A percentile compares a stretch with the other conserved stretches of the same genome.
Conservation (phyloP, 1,140 invertebrate species). For the Ceratina calcarata region DNA sequence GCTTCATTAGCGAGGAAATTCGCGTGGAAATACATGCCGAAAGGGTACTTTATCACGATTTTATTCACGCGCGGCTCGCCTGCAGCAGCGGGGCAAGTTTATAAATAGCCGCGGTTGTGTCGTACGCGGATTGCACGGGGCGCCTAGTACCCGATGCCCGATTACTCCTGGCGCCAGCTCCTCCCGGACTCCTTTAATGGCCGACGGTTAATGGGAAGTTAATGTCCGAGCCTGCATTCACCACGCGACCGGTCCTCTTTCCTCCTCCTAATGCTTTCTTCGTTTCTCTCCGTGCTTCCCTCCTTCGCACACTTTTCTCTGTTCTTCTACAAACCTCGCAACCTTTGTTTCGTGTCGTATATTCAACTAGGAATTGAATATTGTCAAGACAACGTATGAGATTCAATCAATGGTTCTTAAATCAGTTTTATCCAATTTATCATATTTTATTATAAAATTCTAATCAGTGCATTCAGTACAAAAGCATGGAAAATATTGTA, state of each 20-base stretch:
- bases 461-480: no score
- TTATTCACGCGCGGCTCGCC: conserved; percentile 23
- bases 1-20: neutral
- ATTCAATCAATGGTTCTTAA: no score
- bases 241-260: conserved; percentile 66
- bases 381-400: no score
- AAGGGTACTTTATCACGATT: conserved; percentile 55
- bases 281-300: conserved; percentile 18
- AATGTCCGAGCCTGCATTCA: conserved; percentile 66
- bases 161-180: conserved; percentile 69
- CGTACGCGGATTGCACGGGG: conserved; percentile 59
- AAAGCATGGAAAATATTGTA: no score
- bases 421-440: no score
- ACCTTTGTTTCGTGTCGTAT: no score
- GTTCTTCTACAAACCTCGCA: neutral
- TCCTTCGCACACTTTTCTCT: conserved; percentile 11
- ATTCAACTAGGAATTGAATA: no score
- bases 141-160: conserved; percentile 65
- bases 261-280: conserved; percentile 50
- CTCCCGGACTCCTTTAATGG: conserved; percentile 59
- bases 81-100: conserved; percentile 56
- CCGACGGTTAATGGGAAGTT: conserved; percentile 72
- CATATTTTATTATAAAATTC: no score
- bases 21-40: conserved; percentile 23
- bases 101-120: conserved; percentile 67